Evolutionary conservation across 2,888 invertebrate genomes (phyloP).

Genomic region (Watsonalla binaria): DNA sequence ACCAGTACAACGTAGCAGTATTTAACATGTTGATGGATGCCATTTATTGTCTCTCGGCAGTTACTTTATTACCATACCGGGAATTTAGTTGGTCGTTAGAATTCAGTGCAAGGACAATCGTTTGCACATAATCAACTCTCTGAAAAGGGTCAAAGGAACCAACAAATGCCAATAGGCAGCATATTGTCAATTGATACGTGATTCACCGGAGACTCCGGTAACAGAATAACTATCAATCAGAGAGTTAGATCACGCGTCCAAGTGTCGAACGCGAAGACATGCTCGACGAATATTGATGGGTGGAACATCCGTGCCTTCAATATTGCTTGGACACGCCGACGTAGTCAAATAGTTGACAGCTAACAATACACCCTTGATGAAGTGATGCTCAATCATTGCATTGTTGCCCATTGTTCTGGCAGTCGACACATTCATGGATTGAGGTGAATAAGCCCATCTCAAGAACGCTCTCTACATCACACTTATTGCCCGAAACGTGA

Average conservation of each 20-base stretch:
- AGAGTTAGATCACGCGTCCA: constrained; percentile 50
- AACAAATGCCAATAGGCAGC: too few relatives aligned
- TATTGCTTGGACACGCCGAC: constrained; percentile 43
- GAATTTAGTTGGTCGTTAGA: constrained; percentile 51
- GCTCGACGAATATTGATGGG: constrained; percentile 58
- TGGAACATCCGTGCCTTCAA: constrained; percentile 39
- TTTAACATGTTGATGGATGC: constrained; percentile 11
- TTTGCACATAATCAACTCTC: constrained; percentile 57
- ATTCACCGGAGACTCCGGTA: constrained; percentile 65
- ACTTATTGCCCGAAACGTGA: not conserved
- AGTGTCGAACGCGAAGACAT: constrained; percentile 51
- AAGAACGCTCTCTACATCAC: not conserved
- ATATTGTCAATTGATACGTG: constrained; percentile 52
- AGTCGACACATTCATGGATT: too few relatives aligned
- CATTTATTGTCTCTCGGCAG: constrained; percentile 29
- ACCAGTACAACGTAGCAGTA: not conserved
- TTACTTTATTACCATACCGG: constrained; percentile 53
- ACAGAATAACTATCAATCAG: constrained; percentile 55
- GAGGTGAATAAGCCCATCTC: too few relatives aligned
- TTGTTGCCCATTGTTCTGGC: not conserved
- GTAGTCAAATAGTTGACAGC: constrained; percentile 41
- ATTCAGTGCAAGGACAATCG: constrained; percentile 68
- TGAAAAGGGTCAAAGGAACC: constrained; percentile 71
- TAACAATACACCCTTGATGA: constrained; percentile 27
- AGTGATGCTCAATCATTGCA: constrained; percentile 9